Conservation (phyloP, 2,113 vertebrate genomes). For the Megatriorchis doriae region DNA sequence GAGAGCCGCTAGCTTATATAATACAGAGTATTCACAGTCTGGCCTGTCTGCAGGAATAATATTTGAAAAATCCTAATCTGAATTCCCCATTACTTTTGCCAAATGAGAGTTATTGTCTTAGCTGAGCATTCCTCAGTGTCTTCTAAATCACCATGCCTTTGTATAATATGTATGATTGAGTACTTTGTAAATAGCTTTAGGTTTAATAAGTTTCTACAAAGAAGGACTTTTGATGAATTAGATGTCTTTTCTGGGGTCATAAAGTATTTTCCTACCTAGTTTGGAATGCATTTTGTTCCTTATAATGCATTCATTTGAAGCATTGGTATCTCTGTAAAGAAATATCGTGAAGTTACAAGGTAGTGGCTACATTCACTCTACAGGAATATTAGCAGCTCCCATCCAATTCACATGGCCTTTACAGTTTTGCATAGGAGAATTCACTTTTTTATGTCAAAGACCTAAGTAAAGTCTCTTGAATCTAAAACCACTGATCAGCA, state of each 20-base stretch:
- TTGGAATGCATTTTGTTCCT: background rate
- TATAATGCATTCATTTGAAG: background rate
- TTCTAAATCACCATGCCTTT: background rate
- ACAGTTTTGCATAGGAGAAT: background rate
- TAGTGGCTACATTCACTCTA: background rate
- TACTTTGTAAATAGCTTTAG: background rate
- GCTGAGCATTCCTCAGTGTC: background rate
- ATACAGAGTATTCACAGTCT: background rate
- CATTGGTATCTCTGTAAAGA: background rate
- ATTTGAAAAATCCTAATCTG: background rate
- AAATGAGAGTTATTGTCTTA: background rate
- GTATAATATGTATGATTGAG: background rate
- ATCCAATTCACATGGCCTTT: background rate
- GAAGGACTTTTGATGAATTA: background rate
- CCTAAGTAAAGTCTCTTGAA: background rate
- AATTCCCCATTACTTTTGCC: background rate
- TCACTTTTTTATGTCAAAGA: background rate
- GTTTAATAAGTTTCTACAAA: background rate
- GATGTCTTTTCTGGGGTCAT: background rate
- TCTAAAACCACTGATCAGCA: background rate
- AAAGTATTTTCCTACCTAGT: background rate
- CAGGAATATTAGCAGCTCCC: background rate
- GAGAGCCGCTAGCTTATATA: background rate
- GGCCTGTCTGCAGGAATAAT: background rate
- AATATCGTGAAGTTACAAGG: background rate